These are phyloP conservation scores for Pluvianellus socialis DNA, from an alignment of 2,113 vertebrate species.

Conservation along the genomic window DNA sequence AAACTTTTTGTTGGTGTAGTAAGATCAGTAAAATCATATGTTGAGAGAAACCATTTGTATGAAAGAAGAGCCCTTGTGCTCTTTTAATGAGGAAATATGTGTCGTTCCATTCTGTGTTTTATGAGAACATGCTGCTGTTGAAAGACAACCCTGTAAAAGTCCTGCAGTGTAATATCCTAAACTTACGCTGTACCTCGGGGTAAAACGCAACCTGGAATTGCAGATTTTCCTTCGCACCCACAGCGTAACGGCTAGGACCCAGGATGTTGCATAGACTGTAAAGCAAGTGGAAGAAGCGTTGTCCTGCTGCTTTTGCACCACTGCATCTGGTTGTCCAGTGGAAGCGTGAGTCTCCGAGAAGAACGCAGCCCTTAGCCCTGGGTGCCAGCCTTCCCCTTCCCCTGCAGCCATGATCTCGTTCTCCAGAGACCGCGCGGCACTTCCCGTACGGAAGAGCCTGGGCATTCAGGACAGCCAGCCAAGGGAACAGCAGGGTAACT, in stretches of 20 bases:
- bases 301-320: background rate
- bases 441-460: accelerated
- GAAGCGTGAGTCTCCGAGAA: background rate
- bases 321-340: background rate
- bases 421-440: accelerated
- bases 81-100: constrained; percentile 1
- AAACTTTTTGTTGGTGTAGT: background rate
- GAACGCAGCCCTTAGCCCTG: background rate
- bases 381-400: background rate
- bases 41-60: background rate
- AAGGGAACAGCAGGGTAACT: background rate
- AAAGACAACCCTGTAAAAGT: constrained; percentile 31
- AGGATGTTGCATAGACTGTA: background rate
- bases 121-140: background rate
- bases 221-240: background rate
- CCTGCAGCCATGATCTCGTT: accelerated
- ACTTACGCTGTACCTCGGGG: background rate
- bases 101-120: background rate
- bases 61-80: constrained; percentile 36
- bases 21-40: background rate
- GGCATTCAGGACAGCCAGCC: background rate
- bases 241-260: background rate
- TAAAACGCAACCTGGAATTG: background rate
- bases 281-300: background rate
- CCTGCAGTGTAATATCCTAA: background rate